phyloP scores from a whole-genome alignment of 1,140 invertebrate species.

The Charaxes varanes region DNA sequence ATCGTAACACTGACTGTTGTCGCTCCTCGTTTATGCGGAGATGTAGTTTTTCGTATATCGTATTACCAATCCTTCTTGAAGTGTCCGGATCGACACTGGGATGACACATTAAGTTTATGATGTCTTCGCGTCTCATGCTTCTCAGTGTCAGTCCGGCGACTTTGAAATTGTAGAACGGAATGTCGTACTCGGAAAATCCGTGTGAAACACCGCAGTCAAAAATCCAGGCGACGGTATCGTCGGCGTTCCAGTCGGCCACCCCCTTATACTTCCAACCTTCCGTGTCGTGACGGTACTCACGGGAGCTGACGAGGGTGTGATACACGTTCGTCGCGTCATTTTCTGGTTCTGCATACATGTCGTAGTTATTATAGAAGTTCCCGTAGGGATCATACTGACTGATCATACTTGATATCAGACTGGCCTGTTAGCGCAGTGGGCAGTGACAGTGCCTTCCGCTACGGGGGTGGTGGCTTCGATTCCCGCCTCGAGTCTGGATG shows the following conservation, averaged over 20 bases:
- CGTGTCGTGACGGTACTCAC: slow-evolving; percentile 39
- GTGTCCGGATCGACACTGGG: slow-evolving; percentile 36
- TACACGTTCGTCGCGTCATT: slow-evolving; percentile 47
- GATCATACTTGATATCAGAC: no score
- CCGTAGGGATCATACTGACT: no score
- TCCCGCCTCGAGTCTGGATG: no score
- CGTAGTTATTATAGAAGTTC: slow-evolving; percentile 54
- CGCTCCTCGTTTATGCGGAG: slow-evolving; percentile 47
- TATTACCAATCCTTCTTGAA: slow-evolving; percentile 55
- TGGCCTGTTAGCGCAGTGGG: no score
- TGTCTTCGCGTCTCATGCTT: slow-evolving; percentile 62
- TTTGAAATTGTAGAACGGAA: slow-evolving; percentile 65
- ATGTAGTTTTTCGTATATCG: slow-evolving; percentile 67
- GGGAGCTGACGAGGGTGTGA: slow-evolving; percentile 43
- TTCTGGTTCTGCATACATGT: slow-evolving; percentile 43
- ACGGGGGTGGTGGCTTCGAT: no score
- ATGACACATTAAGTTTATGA: slow-evolving; percentile 61
- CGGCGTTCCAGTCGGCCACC: slow-evolving; percentile 71
- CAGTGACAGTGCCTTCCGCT: no score
- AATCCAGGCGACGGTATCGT: slow-evolving; percentile 76
- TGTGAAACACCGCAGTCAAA: slow-evolving; percentile 60
- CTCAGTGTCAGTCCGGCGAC: slow-evolving; percentile 68
- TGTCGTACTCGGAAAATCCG: slow-evolving; percentile 61
- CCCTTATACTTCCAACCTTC: slow-evolving; percentile 72
- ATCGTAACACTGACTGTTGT: slow-evolving; percentile 47